Evolutionary conservation across 2,888 invertebrate species (phyloP).

Genomic region (Drosophila mulleri): DNA sequence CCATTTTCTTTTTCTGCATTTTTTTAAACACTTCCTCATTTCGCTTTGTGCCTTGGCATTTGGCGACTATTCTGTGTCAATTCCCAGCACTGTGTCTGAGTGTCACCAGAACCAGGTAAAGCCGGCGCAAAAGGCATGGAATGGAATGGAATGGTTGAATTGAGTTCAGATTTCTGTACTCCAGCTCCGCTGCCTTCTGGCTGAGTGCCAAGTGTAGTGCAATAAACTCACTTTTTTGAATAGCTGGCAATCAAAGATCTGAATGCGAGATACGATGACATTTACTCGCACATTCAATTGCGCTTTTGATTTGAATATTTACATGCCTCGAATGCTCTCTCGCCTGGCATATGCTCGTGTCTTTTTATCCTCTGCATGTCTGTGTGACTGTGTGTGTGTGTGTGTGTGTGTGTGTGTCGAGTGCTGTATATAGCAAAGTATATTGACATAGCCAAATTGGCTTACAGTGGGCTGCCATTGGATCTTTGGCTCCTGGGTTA

Average conservation of each 20-base stretch:
- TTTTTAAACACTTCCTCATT: conserved; percentile 75
- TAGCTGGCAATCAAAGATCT: conserved; percentile 79
- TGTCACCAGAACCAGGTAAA: conserved; percentile 58
- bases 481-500: conserved; percentile 31
- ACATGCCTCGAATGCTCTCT: conserved; percentile 57
- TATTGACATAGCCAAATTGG: conserved; percentile 77
- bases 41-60: conserved; percentile 72
- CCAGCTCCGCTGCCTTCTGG: conserved; percentile 43
- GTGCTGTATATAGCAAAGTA: conserved; percentile 20
- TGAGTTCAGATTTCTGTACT: conserved; percentile 26
- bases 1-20: conserved; percentile 25
- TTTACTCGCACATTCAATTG: conserved; percentile 80
- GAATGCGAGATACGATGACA: conserved; percentile 81
- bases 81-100: conserved; percentile 75
- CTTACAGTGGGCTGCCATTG: conserved; percentile 51
- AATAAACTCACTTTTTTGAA: conserved; percentile 76
- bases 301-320: conserved; percentile 81
- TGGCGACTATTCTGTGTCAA: conserved; percentile 79
- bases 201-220: conserved; percentile 80
- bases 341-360: conserved; percentile 20
- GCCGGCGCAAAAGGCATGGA: conserved; percentile 8
- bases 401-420: conserved; percentile 42
- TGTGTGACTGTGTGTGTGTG: conserved; percentile 35
- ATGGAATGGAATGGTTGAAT: conserved; percentile 61
- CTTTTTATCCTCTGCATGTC: conserved; percentile 46